Evolutionary conservation across 1,140 invertebrate genomes (phyloP), one percentile per base, ranked within the genome.

Genomic region (Drosophila lacteicornis): DNA sequence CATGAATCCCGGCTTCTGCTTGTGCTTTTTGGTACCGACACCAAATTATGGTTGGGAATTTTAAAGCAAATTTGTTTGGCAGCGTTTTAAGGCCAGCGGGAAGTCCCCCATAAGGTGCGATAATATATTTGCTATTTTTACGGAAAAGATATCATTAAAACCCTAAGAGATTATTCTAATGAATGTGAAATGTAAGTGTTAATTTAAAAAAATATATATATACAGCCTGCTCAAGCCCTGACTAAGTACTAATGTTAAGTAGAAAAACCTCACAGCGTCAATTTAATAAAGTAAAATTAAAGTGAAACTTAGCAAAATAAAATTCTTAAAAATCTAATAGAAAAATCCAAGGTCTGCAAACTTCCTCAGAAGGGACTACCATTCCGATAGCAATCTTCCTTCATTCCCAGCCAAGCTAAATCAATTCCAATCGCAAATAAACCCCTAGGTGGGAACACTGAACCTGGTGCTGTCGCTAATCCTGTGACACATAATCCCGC

Each of bases 401-500:
- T 1, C 9, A 5, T 27, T 69, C n/a, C 61, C 66, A 49, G 17
- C 15, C 4, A n/a, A 30, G n/a, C 9, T 50, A 71, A 71, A 69
- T 69, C 66, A 71, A 19, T 50, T 50, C n/a, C 46, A 27, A 42
- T 59, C 51, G 6, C 17, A 25, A 70, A 50, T 58, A 68, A 40
- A 36, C n/a, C 25, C 38, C 67, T 11, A 55, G 71, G 43, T 68
- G 46, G 74, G 43, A 53, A 49, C 63, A 69, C 55, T 42, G 46
- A 33, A 59, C 46, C 57, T 69, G 53, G 45, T 65, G 47, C 60
- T 58, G 55, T 47, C 51, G 15, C 69, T 86, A 86, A 86, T 86
- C 82, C 82, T 82, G 79, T 79, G 58, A 63, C 49, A 70, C 58
- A 49, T 75, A 86, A 86, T 86, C 79, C 62, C 66, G 55, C 70